Percentiles rank a stretch among this genome's conserved stretches.
These are phyloP conservation scores for Drosophila lutescens DNA, from an alignment of 2,888 invertebrate genomes.

Conservation along the genomic window DNA sequence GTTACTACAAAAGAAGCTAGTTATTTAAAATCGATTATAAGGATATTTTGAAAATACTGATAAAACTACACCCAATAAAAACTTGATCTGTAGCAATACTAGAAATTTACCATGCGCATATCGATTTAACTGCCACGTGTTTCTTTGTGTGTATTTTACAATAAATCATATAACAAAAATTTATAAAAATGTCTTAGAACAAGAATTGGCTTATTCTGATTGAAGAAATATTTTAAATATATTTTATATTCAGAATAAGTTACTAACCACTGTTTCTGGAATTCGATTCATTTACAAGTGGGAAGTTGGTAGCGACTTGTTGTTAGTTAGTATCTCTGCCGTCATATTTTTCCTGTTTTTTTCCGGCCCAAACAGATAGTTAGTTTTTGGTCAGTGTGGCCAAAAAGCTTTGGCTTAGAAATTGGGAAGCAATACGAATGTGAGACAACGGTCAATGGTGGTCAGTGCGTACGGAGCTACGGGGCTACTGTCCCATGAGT, in stretches of 20 bases:
- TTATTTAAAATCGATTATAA: too few species aligned
- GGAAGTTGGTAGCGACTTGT: slow-evolving; percentile 63
- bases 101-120: too few species aligned
- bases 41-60: too few species aligned
- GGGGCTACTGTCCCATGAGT: slow-evolving; percentile 60
- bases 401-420: slow-evolving; percentile 64
- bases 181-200: too few species aligned
- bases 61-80: too few species aligned
- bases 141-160: too few species aligned
- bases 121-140: too few species aligned
- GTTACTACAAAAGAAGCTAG: too few species aligned
- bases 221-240: too few species aligned
- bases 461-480: slow-evolving; percentile 46
- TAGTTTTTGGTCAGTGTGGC: slow-evolving; percentile 65
- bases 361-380: slow-evolving; percentile 18
- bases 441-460: slow-evolving; percentile 50
- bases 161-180: too few species aligned
- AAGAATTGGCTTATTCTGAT: too few species aligned
- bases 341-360: background rate
- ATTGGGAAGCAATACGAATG: slow-evolving; percentile 59
- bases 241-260: background rate
- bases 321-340: slow-evolving; percentile 67
- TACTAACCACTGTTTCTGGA: slow-evolving; percentile 52
- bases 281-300: slow-evolving; percentile 63
- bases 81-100: too few species aligned